These are phyloP conservation scores for Capromys pilorides DNA, from an alignment of 2,797 vertebrate genomes.

Conservation along the genomic window DNA sequence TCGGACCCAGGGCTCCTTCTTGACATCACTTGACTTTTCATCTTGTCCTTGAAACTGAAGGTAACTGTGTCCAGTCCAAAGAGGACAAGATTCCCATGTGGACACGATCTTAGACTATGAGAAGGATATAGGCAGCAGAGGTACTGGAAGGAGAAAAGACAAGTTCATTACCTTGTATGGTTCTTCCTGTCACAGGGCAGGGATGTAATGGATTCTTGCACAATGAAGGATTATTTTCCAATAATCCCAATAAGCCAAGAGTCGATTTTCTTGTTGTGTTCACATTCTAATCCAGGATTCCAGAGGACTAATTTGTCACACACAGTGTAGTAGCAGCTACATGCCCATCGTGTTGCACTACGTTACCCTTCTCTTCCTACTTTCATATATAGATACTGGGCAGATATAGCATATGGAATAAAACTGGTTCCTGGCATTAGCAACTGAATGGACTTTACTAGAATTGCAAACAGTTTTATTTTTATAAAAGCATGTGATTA, in stretches of 20 bases:
- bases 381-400: background rate
- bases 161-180: background rate
- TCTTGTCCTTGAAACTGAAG: background rate
- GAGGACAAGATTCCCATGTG: background rate
- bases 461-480: conserved; percentile 6
- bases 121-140: background rate
- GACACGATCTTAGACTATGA: background rate
- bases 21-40: background rate
- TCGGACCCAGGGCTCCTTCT: background rate
- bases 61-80: background rate
- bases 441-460: background rate
- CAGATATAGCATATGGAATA: background rate
- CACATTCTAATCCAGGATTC: background rate
- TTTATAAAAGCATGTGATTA: conserved; percentile 21
- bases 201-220: background rate
- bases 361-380: background rate
- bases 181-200: background rate
- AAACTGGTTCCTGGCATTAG: background rate
- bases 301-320: background rate
- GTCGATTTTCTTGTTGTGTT: background rate
- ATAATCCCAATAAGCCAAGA: background rate
- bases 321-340: background rate
- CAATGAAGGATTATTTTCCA: background rate
- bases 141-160: background rate
- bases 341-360: background rate